Evolutionary conservation across 2,113 vertebrate species (phyloP).

Genomic region (Paracyprichromis sp.): DNA sequence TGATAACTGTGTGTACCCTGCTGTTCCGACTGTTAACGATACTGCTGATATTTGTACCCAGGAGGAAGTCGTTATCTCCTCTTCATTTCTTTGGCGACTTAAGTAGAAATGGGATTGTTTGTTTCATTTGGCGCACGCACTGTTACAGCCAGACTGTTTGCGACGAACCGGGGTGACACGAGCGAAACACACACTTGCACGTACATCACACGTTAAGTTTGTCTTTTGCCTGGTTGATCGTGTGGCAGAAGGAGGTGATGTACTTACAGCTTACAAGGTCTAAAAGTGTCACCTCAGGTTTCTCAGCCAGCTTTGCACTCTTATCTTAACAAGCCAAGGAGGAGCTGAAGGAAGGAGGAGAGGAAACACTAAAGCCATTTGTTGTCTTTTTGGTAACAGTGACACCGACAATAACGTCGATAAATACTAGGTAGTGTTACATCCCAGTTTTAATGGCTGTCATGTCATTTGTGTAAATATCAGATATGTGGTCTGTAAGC

Average conservation of each 20-base stretch:
- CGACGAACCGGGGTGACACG: constrained; percentile 24
- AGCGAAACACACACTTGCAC: neutral
- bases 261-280: constrained; percentile 51
- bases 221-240: neutral
- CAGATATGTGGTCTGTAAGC: constrained; percentile 19
- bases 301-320: constrained; percentile 66
- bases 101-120: constrained; percentile 21
- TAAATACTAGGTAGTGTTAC: neutral
- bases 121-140: constrained; percentile 65
- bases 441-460: constrained; percentile 1
- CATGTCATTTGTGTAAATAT: constrained; percentile 32
- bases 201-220: neutral
- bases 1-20: constrained; percentile 46
- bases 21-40: constrained; percentile 59
- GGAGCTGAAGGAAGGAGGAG: constrained; percentile 1
- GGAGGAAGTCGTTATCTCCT: constrained; percentile 7
- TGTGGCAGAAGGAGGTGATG: neutral
- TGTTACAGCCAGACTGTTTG: constrained; percentile 71
- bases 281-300: constrained; percentile 59
- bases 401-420: neutral
- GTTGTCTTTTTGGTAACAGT: constrained; percentile 31
- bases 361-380: constrained; percentile 62
- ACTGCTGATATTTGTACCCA: constrained; percentile 17
- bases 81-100: constrained; percentile 6
- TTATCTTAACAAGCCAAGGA: constrained; percentile 65